Evolutionary conservation across 2,797 vertebrate species (phyloP).

Genomic region (Smutsia gigantea): DNA sequence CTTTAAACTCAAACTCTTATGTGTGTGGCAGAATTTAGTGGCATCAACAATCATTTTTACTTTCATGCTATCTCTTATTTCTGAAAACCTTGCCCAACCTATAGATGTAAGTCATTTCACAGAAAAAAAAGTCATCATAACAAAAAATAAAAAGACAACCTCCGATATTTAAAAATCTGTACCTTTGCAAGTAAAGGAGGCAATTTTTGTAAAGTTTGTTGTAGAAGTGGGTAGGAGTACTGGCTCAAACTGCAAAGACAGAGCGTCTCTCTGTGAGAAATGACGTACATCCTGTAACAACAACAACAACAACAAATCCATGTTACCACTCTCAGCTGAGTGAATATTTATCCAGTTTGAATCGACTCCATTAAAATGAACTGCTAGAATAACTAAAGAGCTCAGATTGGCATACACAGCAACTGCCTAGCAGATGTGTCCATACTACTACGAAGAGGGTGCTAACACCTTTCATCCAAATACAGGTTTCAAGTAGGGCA

Average conservation of each 20-base stretch:
- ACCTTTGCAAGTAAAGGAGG: conserved; percentile 94
- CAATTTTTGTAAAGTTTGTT: conserved; percentile 95
- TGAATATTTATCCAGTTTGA: not conserved
- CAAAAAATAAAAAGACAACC: not conserved
- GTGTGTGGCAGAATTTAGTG: not conserved
- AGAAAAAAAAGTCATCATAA: not conserved
- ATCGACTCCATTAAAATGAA: not conserved
- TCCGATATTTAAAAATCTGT: not conserved
- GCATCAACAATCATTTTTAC: not conserved
- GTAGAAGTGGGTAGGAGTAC: conserved; percentile 90
- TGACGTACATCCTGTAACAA: conserved; percentile 91
- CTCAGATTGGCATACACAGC: accelerated
- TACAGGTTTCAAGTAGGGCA: not conserved
- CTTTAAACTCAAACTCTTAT: not conserved
- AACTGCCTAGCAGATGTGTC: not conserved
- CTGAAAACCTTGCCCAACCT: not conserved
- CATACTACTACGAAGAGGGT: accelerated
- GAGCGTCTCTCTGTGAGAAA: conserved; percentile 88
- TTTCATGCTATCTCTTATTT: not conserved
- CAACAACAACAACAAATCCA: conserved; percentile 15
- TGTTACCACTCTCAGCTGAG: not conserved
- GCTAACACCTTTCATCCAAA: not conserved
- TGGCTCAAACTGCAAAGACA: conserved; percentile 90
- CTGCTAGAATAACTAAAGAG: not conserved
- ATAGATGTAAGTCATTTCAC: not conserved